Evolutionary conservation across 2,113 vertebrate species (phyloP), one percentile per base, ranked within the genome.

Genomic region (Aegypius monachus): DNA sequence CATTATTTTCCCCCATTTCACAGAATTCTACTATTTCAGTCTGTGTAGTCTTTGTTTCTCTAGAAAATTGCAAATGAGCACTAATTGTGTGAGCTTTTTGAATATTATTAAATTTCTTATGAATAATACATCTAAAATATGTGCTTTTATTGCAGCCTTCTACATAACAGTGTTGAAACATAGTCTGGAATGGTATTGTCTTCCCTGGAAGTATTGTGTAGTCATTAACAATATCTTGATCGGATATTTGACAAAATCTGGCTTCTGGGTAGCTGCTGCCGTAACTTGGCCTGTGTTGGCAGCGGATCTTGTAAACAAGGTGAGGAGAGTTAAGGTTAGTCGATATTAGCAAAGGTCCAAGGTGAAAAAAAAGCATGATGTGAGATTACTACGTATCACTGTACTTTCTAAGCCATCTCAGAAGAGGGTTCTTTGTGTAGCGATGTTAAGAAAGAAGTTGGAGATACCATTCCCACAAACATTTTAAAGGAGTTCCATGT

Each of bases 101-200:
- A 73, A 81, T 88, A 31, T 80, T 84, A 90, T 63, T 86, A 78
- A 3, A 47, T 79, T 91, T 74, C 80, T 79, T 71, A 66, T 82
- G 89, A 94, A 93, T 91, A 89, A 95, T 94, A 85, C 78, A 95
- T 94, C 68, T 91, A 58, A 95, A 95, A 81, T 53, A 71, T 9
- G 25, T 72, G 71, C 38, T 85, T 82, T 91, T 91, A 63, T 94
- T 82, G 78, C 58, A 82, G 74, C 22, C 45, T 66, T 77, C 79
- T 67, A 62, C 34, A 10, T 52, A 72, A 61, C 19, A 29, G 50
- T 2, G 7, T 74, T 66, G n/a, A 92, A 89, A 81, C 58, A 6
- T 67, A 72, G 48, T 81, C 53, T 75, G 53, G 48, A 89, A 61
- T 13, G 16, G 45, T 56, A 9, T 56, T 79, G 17, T 89, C 92